Evolutionary conservation across 2,113 vertebrate genomes (phyloP).

Genomic region (Mus pahari): DNA sequence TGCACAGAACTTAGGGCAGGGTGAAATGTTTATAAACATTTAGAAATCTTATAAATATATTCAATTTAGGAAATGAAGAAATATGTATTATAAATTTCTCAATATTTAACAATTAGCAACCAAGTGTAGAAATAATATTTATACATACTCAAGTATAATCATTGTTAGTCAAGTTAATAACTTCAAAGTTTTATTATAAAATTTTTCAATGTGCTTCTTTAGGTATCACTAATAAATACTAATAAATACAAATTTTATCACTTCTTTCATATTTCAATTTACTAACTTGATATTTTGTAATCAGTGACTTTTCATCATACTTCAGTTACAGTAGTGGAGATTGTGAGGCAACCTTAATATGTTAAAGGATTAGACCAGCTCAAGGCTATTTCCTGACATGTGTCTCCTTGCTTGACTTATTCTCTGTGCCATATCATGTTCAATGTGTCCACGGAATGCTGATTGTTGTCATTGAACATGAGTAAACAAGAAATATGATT

Average conservation of each 20-base stretch:
- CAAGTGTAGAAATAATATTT: neutral
- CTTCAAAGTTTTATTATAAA: neutral
- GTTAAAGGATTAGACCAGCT: neutral
- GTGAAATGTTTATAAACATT: neutral
- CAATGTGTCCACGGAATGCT: neutral
- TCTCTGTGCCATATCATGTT: neutral
- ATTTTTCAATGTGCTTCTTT: constrained; percentile 2
- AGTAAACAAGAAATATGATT: neutral
- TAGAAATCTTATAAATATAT: neutral
- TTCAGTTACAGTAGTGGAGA: neutral
- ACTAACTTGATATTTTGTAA: neutral
- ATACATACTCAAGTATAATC: neutral
- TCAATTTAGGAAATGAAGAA: neutral
- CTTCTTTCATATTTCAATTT: neutral
- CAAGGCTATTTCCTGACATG: neutral
- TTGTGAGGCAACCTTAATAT: neutral
- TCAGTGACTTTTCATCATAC: neutral
- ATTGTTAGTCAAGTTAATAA: neutral
- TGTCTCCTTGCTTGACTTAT: neutral
- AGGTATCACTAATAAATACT: constrained; percentile 35
- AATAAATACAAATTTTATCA: constrained; percentile 32
- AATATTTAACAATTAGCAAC: neutral
- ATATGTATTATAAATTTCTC: neutral
- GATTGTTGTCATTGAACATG: neutral
- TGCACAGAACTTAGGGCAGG: neutral